Base-by-base conservation (phyloP, 2,888 invertebrate species). In the Stramonita haemastoma region DNA sequence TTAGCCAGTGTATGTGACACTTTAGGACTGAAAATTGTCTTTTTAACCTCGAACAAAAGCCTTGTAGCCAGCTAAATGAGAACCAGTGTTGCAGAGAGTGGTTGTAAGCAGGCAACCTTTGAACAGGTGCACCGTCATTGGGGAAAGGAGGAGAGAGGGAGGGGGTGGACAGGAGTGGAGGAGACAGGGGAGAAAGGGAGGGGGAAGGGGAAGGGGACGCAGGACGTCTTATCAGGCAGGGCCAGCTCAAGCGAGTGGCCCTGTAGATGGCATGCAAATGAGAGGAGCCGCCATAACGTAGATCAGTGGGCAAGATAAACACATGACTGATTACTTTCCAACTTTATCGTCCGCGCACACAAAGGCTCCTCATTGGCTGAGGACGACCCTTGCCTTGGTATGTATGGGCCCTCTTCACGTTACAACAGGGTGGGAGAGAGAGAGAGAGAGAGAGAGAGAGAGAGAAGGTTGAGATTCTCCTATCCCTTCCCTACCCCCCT, bases 291-390 rank as follows among this genome's bases (percentile, higher is more conserved):
- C n/a, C 29, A 73, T 26, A 34, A 1, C 66, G 87, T 73, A 66
- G 85, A 85, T 85, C 60, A 60, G 85, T 60, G 46, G 83, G 85
- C 57, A 34, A 87, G 87, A 87, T 87, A 87, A 87, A 87, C 87
- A 87, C 87, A 87, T 87, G 87, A 87, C 87, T 87, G 87, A 87
- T 87, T 87, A 73, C 87, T 87, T 87, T 87, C 87, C 87, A 87
- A 87, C 73, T 87, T 87, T 87, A 87, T 87, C 73, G 87, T 26
- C 32, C 34, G 73, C 46, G 46, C 46, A 8, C 36, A 60, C 70
- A 73, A 73, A 73, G 22, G 19, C 73, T 29, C 29, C 86, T 86
- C 60, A 32, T 86, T 86, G 86, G 57, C 73, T 66, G 22, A 34
- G 8, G 13, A 4, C 46, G 11, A 32, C 34, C 17, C 73, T n/a